Evolutionary conservation across 2,113 vertebrate species (phyloP).

Genomic region (Pyxicephalus adspersus): DNA sequence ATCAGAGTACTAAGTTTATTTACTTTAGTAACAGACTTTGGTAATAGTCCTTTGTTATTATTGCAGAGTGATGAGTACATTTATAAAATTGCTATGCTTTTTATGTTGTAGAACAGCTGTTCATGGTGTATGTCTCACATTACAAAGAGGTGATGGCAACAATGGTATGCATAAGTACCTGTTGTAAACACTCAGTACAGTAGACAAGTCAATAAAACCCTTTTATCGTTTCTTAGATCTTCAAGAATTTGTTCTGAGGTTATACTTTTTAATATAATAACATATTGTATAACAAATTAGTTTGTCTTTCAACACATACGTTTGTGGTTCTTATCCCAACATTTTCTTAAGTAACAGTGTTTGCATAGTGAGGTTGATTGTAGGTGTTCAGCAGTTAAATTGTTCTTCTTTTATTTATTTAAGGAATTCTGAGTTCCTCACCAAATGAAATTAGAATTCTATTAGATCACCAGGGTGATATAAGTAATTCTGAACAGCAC

Average conservation of each 20-base stretch:
- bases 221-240: constrained; percentile 5
- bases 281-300: neutral
- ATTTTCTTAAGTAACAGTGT: neutral
- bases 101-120: constrained; percentile 12
- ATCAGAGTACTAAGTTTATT: neutral
- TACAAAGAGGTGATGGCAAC: constrained; percentile 27
- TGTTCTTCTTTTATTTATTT: too few species aligned
- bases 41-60: neutral
- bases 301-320: neutral
- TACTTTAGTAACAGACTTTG: neutral
- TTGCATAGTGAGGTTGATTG: neutral
- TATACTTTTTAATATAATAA: neutral
- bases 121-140: constrained; percentile 9
- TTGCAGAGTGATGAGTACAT: neutral
- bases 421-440: too few species aligned
- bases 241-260: neutral
- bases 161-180: constrained; percentile 19
- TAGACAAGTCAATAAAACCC: constrained; percentile 5
- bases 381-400: too few species aligned
- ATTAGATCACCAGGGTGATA: too few species aligned
- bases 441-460: too few species aligned
- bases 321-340: neutral
- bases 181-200: neutral
- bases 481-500: too few species aligned
- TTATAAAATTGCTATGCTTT: neutral